Conservation (phyloP, 2,113 vertebrate genomes). For the Poeciliopsis retropinna region DNA sequence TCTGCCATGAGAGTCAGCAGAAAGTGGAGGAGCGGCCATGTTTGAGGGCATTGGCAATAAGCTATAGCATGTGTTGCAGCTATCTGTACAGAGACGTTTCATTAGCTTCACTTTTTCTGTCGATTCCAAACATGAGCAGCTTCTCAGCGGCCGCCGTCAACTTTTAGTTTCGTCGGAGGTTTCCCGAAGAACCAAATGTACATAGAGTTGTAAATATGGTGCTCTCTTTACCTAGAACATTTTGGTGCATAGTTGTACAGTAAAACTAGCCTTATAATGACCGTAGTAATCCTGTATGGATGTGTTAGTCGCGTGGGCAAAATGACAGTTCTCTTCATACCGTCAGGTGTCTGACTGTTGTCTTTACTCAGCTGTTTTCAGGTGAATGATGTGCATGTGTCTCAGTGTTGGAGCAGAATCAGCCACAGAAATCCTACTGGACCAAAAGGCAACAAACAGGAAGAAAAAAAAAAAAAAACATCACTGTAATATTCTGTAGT, state of each 20-base stretch:
- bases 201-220: slow-evolving; percentile 91
- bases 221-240: slow-evolving; percentile 86
- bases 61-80: slow-evolving; percentile 89
- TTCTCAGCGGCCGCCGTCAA: slow-evolving; percentile 85
- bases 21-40: slow-evolving; percentile 23
- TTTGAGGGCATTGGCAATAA: slow-evolving; percentile 98
- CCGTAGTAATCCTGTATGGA: slow-evolving; percentile 77
- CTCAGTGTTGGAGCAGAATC: slow-evolving; percentile 83
- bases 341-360: slow-evolving; percentile 82
- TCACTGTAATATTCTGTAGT: slow-evolving; percentile 79
- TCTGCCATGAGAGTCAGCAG: too few species aligned
- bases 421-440: slow-evolving; percentile 86
- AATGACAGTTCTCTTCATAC: slow-evolving; percentile 60
- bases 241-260: slow-evolving; percentile 89
- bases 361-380: slow-evolving; percentile 81
- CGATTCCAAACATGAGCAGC: slow-evolving; percentile 78
- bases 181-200: slow-evolving; percentile 79
- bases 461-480: slow-evolving; percentile 50
- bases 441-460: slow-evolving; percentile 82
- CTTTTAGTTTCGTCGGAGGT: slow-evolving; percentile 46
- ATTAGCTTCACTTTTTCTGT: slow-evolving; percentile 55
- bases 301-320: slow-evolving; percentile 67
- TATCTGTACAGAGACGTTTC: slow-evolving; percentile 85
- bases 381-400: slow-evolving; percentile 94
- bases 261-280: slow-evolving; percentile 85